phyloP scores from a whole-genome alignment of 2,113 vertebrate species.

The Vidua chalybeata region DNA sequence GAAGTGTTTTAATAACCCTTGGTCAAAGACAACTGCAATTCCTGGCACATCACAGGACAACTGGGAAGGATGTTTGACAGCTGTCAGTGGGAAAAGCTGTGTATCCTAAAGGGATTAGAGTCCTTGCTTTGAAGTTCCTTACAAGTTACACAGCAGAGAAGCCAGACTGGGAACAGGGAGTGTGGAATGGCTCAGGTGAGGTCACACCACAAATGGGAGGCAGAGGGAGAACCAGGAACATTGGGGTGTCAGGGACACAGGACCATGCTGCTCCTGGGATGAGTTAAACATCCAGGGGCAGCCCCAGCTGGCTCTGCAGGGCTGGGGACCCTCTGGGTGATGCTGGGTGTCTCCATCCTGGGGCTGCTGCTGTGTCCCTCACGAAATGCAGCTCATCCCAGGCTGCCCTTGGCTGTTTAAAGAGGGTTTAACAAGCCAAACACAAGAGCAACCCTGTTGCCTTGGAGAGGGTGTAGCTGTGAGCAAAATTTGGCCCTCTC shows the following conservation, averaged over 20 bases:
- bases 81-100: conserved; percentile 24
- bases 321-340: not conserved
- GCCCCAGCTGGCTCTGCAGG: not conserved
- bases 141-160: not conserved
- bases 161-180: not conserved
- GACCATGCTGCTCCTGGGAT: accelerated
- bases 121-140: conserved; percentile 38
- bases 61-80: conserved; percentile 44
- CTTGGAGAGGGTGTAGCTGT: conserved; percentile 54
- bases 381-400: not conserved
- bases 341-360: not conserved
- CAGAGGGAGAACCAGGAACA: accelerated
- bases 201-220: not conserved
- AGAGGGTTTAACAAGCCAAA: conserved; percentile 45
- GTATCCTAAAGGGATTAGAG: conserved; percentile 43
- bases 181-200: not conserved
- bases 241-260: not conserved
- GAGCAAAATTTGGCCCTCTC: conserved; percentile 50
- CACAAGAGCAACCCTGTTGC: conserved; percentile 22
- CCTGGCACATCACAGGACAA: conserved; percentile 25
- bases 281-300: not conserved
- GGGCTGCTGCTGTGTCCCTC: not conserved
- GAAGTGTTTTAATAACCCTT: conserved; percentile 60
- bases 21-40: conserved; percentile 39
- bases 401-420: conserved; percentile 15